Percentiles rank a stretch among this genome's conserved stretches.
Conservation (phyloP, 2,113 vertebrate species). For the Microtus montanus region DNA sequence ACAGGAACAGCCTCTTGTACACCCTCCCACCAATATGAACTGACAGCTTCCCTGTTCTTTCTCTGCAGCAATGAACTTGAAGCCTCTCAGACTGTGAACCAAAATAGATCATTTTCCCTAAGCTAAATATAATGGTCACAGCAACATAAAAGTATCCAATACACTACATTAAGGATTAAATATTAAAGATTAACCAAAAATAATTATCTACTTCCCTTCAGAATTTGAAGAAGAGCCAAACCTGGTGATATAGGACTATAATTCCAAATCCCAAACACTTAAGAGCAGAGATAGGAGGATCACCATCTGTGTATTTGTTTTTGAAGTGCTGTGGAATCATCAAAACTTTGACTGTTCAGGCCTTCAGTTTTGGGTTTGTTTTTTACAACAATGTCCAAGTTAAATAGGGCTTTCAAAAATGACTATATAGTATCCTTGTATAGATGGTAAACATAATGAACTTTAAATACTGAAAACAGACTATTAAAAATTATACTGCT, state of each 20-base stretch:
- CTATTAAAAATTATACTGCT: neutral
- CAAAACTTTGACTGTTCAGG: neutral
- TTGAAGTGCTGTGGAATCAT: neutral
- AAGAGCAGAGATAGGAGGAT: neutral
- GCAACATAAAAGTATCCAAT: neutral
- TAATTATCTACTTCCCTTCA: neutral
- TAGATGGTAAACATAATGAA: neutral
- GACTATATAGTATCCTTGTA: neutral
- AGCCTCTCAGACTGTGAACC: neutral
- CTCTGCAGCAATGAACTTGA: neutral
- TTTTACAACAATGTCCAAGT: neutral
- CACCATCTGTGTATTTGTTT: neutral
- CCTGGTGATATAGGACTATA: neutral
- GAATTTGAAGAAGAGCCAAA: neutral
- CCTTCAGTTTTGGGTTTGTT: neutral
- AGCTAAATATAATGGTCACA: neutral
- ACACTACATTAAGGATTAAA: neutral
- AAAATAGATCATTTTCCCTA: neutral
- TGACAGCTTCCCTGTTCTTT: neutral
- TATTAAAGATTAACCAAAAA: neutral
- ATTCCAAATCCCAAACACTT: neutral
- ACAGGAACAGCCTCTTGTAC: neutral
- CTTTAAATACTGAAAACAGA: neutral
- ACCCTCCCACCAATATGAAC: neutral
- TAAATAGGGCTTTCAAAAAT: neutral